phyloP scores from a whole-genome alignment of 2,888 invertebrate species.

The Argyra leucocephala region DNA sequence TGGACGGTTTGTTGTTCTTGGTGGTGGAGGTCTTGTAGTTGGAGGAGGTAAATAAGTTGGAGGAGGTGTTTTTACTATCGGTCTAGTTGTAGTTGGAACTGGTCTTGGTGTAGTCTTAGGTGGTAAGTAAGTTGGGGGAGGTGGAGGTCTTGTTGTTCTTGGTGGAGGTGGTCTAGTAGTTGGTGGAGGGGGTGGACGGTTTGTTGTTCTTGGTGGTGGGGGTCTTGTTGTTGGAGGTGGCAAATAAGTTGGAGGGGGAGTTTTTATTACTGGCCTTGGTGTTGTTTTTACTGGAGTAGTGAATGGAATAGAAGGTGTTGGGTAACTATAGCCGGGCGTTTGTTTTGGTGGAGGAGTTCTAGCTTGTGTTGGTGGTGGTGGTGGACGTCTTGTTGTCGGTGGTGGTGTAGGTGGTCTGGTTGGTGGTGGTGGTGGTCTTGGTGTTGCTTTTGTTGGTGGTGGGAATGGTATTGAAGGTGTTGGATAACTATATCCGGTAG shows the following conservation, averaged over 20 bases:
- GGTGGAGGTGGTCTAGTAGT: slow-evolving; percentile 16
- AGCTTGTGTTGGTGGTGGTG: slow-evolving; percentile 14
- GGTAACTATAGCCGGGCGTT: too few species aligned
- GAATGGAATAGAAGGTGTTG: not conserved
- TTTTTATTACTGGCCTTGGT: slow-evolving; percentile 15
- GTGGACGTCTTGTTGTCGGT: slow-evolving; percentile 19
- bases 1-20: slow-evolving; percentile 19
- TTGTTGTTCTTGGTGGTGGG: slow-evolving; percentile 16
- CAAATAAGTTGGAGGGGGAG: slow-evolving; percentile 13
- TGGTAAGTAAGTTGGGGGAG: slow-evolving; percentile 19
- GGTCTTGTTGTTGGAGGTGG: slow-evolving; percentile 18
- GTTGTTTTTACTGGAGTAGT: not conserved
- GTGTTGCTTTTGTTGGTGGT: slow-evolving; percentile 19
- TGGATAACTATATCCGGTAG: slow-evolving; percentile 17
- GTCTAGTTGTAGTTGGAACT: slow-evolving; percentile 22
- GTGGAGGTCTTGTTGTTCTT: slow-evolving; percentile 15
- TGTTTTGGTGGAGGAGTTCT: slow-evolving; percentile 25
- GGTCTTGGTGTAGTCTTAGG: slow-evolving; percentile 22
- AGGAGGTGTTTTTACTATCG: slow-evolving; percentile 25
- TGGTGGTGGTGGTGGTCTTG: slow-evolving; percentile 20
- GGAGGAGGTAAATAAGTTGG: slow-evolving; percentile 12
- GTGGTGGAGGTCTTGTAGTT: not conserved
- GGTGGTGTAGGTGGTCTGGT: slow-evolving; percentile 5
- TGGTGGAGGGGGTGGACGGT: slow-evolving; percentile 23
- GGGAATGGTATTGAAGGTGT: slow-evolving; percentile 17